These are phyloP conservation scores for Drosophila formosana DNA, from an alignment of 2,888 invertebrate genomes.

Conservation along the genomic window DNA sequence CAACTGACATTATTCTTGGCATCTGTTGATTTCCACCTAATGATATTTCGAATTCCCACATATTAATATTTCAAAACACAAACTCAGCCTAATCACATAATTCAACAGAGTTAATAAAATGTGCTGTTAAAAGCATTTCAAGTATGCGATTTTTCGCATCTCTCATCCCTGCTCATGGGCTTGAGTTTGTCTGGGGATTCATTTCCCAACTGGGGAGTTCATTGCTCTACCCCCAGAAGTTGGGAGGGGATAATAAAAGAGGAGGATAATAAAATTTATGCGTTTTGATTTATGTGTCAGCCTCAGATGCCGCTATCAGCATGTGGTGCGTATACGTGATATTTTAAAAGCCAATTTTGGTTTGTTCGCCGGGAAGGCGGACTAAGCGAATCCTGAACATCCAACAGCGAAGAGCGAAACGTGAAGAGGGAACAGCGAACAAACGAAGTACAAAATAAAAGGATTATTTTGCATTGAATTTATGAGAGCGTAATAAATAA, in stretches of 20 bases:
- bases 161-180: conserved; percentile 4
- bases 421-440: not conserved
- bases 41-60: not conserved
- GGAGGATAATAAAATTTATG: conserved; percentile 54
- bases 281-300: conserved; percentile 47
- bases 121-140: conserved; percentile 44
- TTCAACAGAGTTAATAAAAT: conserved; percentile 55
- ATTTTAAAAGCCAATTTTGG: conserved; percentile 31
- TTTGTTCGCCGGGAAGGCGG: conserved; percentile 3
- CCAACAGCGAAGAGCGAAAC: not conserved
- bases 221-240: not conserved
- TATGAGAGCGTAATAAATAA: conserved; percentile 25
- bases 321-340: conserved; percentile 37
- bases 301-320: conserved; percentile 21
- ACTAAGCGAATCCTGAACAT: conserved; percentile 4
- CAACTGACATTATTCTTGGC: not conserved
- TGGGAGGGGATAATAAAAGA: not conserved
- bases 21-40: conserved; percentile 8
- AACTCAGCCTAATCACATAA: conserved; percentile 38
- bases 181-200: conserved; percentile 18
- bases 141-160: conserved; percentile 26
- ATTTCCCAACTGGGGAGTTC: conserved; percentile 11
- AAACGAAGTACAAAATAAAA: conserved; percentile 25
- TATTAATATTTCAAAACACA: conserved; percentile 31
- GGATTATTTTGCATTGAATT: conserved; percentile 31